These are phyloP conservation scores for Notechis scutatus DNA, from an alignment of 2,113 vertebrate species.

Conservation along the genomic window DNA sequence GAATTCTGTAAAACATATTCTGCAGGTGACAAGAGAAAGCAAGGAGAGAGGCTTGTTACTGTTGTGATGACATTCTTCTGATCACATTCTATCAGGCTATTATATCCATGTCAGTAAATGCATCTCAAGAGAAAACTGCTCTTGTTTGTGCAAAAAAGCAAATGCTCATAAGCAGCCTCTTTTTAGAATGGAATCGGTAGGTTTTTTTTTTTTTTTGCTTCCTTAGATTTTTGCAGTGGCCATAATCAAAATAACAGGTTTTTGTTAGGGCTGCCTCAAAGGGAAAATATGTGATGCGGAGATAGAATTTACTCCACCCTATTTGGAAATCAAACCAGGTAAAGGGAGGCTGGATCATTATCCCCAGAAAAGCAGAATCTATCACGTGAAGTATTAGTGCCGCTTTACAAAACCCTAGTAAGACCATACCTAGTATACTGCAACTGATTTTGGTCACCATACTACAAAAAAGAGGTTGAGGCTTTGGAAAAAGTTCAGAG, in stretches of 20 bases:
- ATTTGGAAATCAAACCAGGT: too few species aligned
- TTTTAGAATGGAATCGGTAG: not conserved
- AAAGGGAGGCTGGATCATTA: not conserved
- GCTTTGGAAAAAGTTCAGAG: too few species aligned
- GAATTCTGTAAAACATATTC: constrained; percentile 46
- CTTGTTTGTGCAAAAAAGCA: not conserved
- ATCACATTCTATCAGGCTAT: constrained; percentile 42
- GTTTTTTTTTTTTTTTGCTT: not conserved
- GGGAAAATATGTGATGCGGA: not conserved
- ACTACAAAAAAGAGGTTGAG: too few species aligned
- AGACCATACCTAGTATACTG: too few species aligned
- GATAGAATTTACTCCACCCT: not conserved
- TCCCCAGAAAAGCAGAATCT: not conserved
- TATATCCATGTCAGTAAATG: constrained; percentile 31
- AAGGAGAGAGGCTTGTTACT: constrained; percentile 34
- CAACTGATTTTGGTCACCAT: too few species aligned
- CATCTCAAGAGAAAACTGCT: not conserved
- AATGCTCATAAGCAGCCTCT: not conserved
- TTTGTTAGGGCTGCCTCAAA: not conserved
- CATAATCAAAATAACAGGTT: not conserved
- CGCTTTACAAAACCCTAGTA: too few species aligned
- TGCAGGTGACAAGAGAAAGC: constrained; percentile 56
- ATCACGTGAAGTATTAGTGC: too few species aligned
- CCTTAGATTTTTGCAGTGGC: not conserved
- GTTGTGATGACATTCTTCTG: constrained; percentile 44